These are phyloP conservation scores for Brachionus rotundiformis DNA, from an alignment of 1,140 invertebrate species.

Conservation along the genomic window DNA sequence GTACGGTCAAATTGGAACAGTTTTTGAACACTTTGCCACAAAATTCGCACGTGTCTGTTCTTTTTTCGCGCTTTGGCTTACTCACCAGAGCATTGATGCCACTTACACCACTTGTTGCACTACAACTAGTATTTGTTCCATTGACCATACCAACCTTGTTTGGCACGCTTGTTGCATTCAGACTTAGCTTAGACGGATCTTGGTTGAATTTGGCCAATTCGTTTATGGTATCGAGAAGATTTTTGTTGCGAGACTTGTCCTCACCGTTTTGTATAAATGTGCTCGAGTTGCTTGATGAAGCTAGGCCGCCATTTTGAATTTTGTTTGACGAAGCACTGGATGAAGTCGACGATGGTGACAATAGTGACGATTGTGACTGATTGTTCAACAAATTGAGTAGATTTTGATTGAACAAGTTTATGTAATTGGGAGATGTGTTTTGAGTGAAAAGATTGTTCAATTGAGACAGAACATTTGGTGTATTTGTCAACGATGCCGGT, in stretches of 20 bases:
- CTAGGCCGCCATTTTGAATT: not conserved
- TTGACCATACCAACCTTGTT: not conserved
- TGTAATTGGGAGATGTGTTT: conserved; percentile 29
- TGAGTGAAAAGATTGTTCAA: conserved; percentile 39
- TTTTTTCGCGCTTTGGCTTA: conserved; percentile 67
- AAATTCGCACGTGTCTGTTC: conserved; percentile 95
- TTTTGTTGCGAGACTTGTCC: not conserved
- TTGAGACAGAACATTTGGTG: conserved; percentile 14
- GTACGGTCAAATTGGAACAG: conserved; percentile 94
- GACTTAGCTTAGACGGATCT: conserved; percentile 18
- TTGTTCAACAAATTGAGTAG: conserved; percentile 31
- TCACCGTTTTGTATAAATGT: conserved; percentile 24
- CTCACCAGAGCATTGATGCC: conserved; percentile 58
- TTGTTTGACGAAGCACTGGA: conserved; percentile 25
- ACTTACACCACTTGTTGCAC: not conserved
- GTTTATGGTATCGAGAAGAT: conserved; percentile 17
- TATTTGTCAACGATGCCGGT: not conserved
- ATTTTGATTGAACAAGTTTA: conserved; percentile 40
- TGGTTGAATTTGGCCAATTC: conserved; percentile 52
- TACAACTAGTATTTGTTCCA: not conserved
- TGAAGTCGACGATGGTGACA: conserved; percentile 35
- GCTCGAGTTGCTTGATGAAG: conserved; percentile 19
- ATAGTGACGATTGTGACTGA: not conserved
- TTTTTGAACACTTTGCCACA: conserved; percentile 99
- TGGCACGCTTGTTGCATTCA: not conserved